Conservation (phyloP, 2,888 invertebrate genomes). For the Venusia cambrica region DNA sequence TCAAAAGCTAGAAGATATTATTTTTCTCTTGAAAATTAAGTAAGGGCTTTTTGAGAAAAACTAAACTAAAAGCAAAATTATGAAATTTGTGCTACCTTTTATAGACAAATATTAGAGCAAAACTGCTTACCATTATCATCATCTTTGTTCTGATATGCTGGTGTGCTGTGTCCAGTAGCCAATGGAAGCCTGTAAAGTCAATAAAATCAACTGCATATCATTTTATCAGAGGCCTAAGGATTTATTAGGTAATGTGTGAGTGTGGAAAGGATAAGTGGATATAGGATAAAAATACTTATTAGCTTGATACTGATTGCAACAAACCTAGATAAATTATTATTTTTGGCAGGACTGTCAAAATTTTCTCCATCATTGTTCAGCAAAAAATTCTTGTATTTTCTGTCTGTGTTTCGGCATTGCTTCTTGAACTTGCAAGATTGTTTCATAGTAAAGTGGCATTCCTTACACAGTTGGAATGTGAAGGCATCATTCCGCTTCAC, state of each 20-base stretch:
- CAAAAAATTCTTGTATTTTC: constrained; percentile 54
- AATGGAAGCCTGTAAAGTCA: constrained; percentile 56
- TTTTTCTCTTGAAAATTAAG: too few species aligned
- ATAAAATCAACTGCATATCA: too few species aligned
- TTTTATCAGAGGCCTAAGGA: too few species aligned
- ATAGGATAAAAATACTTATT: too few species aligned
- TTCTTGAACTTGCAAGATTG: constrained; percentile 69
- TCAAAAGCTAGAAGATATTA: too few species aligned
- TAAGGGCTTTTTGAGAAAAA: too few species aligned
- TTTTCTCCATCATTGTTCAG: constrained; percentile 56
- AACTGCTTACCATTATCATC: constrained; percentile 68
- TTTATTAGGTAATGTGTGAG: too few species aligned
- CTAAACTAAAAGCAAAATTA: too few species aligned
- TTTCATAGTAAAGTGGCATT: constrained; percentile 63
- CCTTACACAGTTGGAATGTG: constrained; percentile 68
- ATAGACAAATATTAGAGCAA: too few species aligned
- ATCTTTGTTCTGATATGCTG: constrained; percentile 48
- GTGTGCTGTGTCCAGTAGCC: constrained; percentile 51
- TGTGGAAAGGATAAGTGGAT: too few species aligned
- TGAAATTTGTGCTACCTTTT: too few species aligned
- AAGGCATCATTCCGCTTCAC: constrained; percentile 63
- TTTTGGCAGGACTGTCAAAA: constrained; percentile 54
- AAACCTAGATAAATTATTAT: constrained; percentile 44
- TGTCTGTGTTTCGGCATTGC: constrained; percentile 65
- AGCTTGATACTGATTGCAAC: too few species aligned